Evolutionary conservation across 2,888 invertebrate species (phyloP).

Genomic region (Aproaerema taeniolella): DNA sequence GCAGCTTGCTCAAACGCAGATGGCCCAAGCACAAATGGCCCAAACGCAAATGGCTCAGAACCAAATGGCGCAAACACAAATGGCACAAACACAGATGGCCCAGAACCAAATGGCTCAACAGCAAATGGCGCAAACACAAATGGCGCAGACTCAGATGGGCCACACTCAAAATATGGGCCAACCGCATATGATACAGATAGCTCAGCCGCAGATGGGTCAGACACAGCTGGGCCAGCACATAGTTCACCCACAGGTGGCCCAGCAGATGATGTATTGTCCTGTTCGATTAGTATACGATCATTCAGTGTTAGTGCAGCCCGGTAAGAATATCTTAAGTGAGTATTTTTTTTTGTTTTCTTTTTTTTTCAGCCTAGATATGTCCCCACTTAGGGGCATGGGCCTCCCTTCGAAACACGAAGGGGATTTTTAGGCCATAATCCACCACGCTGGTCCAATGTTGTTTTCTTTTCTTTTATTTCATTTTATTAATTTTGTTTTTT

Average conservation of each 20-base stretch:
- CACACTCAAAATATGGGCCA: conserved; percentile 21
- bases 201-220: conserved; percentile 6
- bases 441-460: background rate
- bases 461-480: no score
- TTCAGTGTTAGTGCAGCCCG: conserved; percentile 55
- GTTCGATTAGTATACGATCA: conserved; percentile 61
- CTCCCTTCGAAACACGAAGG: background rate
- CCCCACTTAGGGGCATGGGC: background rate
- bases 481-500: no score
- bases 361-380: no score
- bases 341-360: no score
- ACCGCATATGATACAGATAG: conserved; percentile 16
- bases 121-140: conserved; percentile 34
- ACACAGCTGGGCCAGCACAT: conserved; percentile 21
- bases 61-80: no score
- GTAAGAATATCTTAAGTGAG: conserved; percentile 29
- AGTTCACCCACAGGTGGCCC: no score
- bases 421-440: background rate
- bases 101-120: conserved; percentile 41
- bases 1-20: no score
- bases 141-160: conserved; percentile 50
- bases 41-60: no score
- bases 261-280: conserved; percentile 56
- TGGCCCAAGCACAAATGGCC: no score
- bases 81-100: no score